Evolutionary conservation across 2,888 invertebrate species (phyloP), one percentile per base, ranked within the genome.

Genomic region (Invenusta paracnida): DNA sequence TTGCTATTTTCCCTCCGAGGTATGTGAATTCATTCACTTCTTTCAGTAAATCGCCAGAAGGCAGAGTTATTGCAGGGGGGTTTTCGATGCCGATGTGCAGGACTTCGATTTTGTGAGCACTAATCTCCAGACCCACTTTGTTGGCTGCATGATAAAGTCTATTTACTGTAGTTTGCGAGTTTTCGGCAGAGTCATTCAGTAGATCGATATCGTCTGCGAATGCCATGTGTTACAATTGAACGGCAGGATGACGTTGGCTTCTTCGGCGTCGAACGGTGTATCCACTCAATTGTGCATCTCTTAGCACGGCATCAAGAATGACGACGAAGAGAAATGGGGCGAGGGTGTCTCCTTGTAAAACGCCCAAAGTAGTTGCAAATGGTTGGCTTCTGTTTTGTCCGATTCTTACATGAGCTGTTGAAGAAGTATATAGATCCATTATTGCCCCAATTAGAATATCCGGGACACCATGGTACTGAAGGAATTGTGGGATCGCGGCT

Each of bases 311-410:
- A 48, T 48, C 5, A 73, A 73, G 73, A 23, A 73, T 73, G 73
- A 73, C 73, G 73, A 73, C 73, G 73, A 73, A 73, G 73, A 73
- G 73, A 73, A 73, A 73, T n/a, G 73, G 73, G 25, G 73, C 73
- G 23, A 73, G 73, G 11, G 73, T 73, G 73, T 73, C 73, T 73
- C 73, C 73, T 73, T 73, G 73, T 23, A n/a, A 73, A 73, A 73
- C 73, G 11, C 73, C 73, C 25, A 5, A 73, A 73, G 73, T 73
- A n/a, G 25, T 73, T 73, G 73, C 11, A 73, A 73, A 73, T 73
- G 73, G 73, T 73, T 73, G 17, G 23, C 73, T 73, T 5, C 11
- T 23, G 25, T 25, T 23, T 23, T n/a, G 73, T n/a, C 73, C 73
- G 11, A 73, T 73, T 23, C 73, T 73, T 73, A 73, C 27, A 23